Conservation (phyloP, 1,140 invertebrate species). For the Watersipora subatra region DNA sequence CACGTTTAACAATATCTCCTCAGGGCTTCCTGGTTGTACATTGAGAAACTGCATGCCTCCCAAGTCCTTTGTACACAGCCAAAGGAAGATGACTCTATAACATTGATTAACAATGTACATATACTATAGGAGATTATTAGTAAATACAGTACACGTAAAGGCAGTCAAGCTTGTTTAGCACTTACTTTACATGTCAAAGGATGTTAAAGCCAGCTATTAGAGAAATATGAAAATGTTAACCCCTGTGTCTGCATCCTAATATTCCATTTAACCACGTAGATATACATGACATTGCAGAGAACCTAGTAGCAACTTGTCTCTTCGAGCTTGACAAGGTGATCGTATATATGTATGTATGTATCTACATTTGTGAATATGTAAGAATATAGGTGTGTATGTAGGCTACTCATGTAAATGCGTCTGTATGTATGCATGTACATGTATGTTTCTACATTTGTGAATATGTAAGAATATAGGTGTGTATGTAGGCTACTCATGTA, state of each 20-base stretch:
- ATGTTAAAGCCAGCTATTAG: too few species aligned
- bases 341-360: background rate
- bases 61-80: constrained; percentile 40
- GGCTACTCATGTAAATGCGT: background rate
- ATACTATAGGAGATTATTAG: too few species aligned
- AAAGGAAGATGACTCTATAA: constrained; percentile 39
- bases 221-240: too few species aligned
- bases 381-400: background rate
- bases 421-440: background rate
- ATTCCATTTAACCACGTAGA: too few species aligned
- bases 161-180: too few species aligned
- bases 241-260: too few species aligned
- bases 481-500: background rate
- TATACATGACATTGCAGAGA: too few species aligned
- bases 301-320: background rate
- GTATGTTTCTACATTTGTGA: background rate
- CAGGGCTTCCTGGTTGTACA: constrained; percentile 31
- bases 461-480: background rate
- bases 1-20: constrained; percentile 37
- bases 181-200: too few species aligned
- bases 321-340: background rate
- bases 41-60: constrained; percentile 35
- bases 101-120: too few species aligned
- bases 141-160: too few species aligned
- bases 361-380: background rate